Evolutionary conservation across 1,140 invertebrate species (phyloP).

Genomic region (Drosophila funebris): DNA sequence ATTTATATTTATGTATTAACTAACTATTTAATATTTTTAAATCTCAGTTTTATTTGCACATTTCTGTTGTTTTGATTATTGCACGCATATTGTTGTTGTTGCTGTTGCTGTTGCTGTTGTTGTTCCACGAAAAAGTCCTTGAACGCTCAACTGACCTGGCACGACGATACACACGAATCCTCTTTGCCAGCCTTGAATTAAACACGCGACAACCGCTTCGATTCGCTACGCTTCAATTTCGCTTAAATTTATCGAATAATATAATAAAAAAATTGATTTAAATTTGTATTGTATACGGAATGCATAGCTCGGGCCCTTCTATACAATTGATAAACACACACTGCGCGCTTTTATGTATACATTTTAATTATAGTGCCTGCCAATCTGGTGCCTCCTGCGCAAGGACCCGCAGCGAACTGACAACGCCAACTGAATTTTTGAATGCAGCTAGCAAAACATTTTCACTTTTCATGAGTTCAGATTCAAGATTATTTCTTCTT

Average conservation of each 20-base stretch:
- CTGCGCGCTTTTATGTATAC: constrained; percentile 35
- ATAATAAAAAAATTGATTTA: neutral
- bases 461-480: constrained; percentile 75
- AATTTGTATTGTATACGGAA: constrained; percentile 4
- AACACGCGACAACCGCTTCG: constrained; percentile 24
- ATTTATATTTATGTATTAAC: constrained; percentile 27
- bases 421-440: constrained; percentile 65
- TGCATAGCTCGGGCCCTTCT: neutral
- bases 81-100: constrained; percentile 45
- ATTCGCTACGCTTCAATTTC: neutral
- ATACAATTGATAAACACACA: constrained; percentile 12
- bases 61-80: constrained; percentile 40
- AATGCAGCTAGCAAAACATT: constrained; percentile 72
- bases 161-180: constrained; percentile 57
- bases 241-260: neutral
- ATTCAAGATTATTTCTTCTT: constrained; percentile 60
- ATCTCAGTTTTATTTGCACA: constrained; percentile 40
- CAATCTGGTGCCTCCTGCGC: constrained; percentile 49
- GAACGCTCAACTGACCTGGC: constrained; percentile 79
- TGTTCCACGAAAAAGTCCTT: constrained; percentile 68
- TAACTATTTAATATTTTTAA: constrained; percentile 40
- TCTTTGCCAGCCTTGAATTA: constrained; percentile 35
- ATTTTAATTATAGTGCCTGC: constrained; percentile 15
- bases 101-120: constrained; percentile 40
- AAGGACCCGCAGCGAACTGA: constrained; percentile 71